Evolutionary conservation across 2,888 invertebrate species (phyloP), one percentile per base, ranked within the genome.

Genomic region (Drosophila aldrichi): DNA sequence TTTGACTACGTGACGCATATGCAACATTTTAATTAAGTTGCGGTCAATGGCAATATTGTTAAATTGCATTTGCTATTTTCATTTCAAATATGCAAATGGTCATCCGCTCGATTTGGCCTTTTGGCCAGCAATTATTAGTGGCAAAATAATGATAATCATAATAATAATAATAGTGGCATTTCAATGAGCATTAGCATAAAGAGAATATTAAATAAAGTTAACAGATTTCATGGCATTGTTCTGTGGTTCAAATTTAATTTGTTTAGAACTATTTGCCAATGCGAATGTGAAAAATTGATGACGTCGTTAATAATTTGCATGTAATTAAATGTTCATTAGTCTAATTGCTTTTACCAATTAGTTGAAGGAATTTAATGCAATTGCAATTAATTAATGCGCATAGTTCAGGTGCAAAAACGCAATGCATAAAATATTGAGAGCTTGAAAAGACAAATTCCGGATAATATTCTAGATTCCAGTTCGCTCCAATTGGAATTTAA

Each of bases 11-110:
- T 76, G 69, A 69, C 77, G 77, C 79, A 73, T 81, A 71, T 70
- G 74, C 70, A 84, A 76, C 74, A 86, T 81, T 87, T 89, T 87
- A 90, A 89, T 90, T 89, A 85, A 85, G 81, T 87, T 88, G 90
- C 63, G 88, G 87, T 79, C 71, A 63, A 51, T 68, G 56, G 43
- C 59, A 70, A 63, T 63, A 79, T 41, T 56, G 58, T 55, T 38
- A 71, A 81, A 81, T 88, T 77, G 76, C 72, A 78, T 80, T 90
- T 83, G 75, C 81, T 79, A 70, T 74, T 79, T 87, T 61, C 56
- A 80, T 79, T 87, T 61, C 56, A 80, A 80, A 88, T 77, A 84
- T 86, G 77, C 79, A 78, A 61, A 77, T 44, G 38, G 18, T 32
- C 32, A 32, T 5, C 12, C 34, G 29, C 29, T 48, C 48, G 25